Evolutionary conservation across 2,888 invertebrate genomes (phyloP).

Genomic region (Callyntrura sp.): DNA sequence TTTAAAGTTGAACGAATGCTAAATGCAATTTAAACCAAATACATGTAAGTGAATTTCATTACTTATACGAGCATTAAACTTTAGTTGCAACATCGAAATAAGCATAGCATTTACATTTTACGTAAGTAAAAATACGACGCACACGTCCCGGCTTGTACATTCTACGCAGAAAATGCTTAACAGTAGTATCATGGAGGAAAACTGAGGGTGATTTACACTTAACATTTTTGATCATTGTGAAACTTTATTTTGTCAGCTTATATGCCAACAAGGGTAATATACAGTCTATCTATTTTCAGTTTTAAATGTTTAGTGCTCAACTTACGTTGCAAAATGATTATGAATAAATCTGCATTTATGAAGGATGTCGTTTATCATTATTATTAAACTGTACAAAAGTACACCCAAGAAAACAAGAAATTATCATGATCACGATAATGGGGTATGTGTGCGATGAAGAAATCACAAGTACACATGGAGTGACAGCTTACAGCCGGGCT

Average conservation of each 20-base stretch:
- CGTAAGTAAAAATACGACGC: neutral
- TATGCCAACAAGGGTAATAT: slow-evolving; percentile 7
- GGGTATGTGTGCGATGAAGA: slow-evolving; percentile 36
- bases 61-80: neutral
- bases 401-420: slow-evolving; percentile 50
- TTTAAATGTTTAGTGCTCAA: neutral
- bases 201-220: neutral
- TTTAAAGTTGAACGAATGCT: neutral
- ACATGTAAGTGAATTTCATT: neutral
- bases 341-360: slow-evolving; percentile 69
- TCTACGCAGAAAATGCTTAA: neutral
- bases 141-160: neutral
- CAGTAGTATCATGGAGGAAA: slow-evolving; percentile 1
- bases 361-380: slow-evolving; percentile 58
- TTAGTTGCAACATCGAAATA: no score
- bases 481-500: slow-evolving; percentile 27
- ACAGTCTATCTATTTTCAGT: neutral
- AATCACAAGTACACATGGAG: no score
- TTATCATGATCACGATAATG: slow-evolving; percentile 57
- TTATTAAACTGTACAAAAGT: slow-evolving; percentile 46
- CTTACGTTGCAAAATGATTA: slow-evolving; percentile 14
- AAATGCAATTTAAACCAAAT: neutral
- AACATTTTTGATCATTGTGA: neutral
- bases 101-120: neutral
- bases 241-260: slow-evolving; percentile 8